Base-by-base conservation (phyloP, 2,797 vertebrate species). In the Delichon dasypus region DNA sequence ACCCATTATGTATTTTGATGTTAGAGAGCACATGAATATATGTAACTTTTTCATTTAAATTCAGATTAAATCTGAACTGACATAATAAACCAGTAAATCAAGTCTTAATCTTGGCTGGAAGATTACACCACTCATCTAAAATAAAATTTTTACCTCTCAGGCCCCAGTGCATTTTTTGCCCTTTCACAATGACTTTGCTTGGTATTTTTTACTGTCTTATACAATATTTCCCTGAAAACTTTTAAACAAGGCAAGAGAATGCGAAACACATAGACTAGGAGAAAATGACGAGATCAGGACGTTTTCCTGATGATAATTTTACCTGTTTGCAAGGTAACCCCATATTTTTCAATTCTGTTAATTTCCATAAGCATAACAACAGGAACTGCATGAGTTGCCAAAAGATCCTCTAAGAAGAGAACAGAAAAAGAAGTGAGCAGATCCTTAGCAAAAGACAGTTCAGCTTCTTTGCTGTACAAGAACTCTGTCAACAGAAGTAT, bases 401-500 rank as follows among this genome's bases (percentile, higher is more conserved):
- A 94, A 89, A 88, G 81, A 94, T 92, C 78, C 50, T 96, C 76
- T 82, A 92, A 94, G 61, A 19, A 10, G 71, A 96, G 77, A 93
- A 90, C 36, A 96, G 89, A 90, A 90, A 95, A 91, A 95, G 92
- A 83, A 94, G 51, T 54, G 84, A 96, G 70, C 91, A 96, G 96
- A 94, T 97, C 89, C 96, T 94, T 97, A 97, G 96, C 96, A 96
- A 97, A 97, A 97, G 97, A 90, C 84, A 96, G 96, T 96, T 97
- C 94, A 96, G 89, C 96, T 97, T 95, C 91, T 97, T 97, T 95
- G 76, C 95, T 95, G 94, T 93, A 95, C 93, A 89, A 96, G 93
- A 97, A 93, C 96, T 97, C 96, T 98, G 97, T 98, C 98, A 98
- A 98, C 97, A 98, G 97, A 98, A 97, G 95, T 97, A 96, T 97